Conservation (phyloP, 2,888 invertebrate genomes). For the Melitaea athalia region DNA sequence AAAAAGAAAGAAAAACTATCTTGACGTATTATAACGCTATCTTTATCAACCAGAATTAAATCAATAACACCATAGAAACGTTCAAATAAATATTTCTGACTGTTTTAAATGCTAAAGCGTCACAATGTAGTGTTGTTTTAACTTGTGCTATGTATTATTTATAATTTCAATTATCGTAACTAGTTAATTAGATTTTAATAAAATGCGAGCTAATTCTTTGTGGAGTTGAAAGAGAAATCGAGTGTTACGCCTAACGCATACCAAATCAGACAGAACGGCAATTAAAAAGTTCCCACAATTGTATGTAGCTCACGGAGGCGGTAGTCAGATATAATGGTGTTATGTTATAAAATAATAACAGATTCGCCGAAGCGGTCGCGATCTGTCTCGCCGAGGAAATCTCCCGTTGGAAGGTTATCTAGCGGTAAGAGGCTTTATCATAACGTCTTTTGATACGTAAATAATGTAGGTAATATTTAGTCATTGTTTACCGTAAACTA, state of each 20-base stretch:
- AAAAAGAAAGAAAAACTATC: background rate
- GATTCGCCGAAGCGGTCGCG: constrained; percentile 60
- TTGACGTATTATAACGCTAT: background rate
- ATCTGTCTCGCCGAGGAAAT: constrained; percentile 59
- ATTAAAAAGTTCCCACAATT: constrained; percentile 46
- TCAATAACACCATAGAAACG: constrained; percentile 40
- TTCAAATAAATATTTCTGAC: background rate
- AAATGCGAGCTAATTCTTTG: constrained; percentile 11
- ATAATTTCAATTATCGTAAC: constrained; percentile 6
- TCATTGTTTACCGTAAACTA: background rate
- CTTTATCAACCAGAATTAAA: constrained; percentile 25
- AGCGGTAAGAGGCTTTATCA: constrained; percentile 17
- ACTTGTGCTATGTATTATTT: background rate
- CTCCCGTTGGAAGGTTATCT: constrained; percentile 37
- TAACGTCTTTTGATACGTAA: background rate
- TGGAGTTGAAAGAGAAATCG: constrained; percentile 26
- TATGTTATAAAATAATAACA: constrained; percentile 77
- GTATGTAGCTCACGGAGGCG: constrained; percentile 37
- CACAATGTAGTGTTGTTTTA: background rate
- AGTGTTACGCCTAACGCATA: constrained; percentile 24
- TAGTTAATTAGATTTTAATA: constrained; percentile 14
- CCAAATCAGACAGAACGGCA: constrained; percentile 25
- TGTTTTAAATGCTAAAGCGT: background rate
- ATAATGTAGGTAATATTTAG: background rate
- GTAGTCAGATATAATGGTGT: constrained; percentile 65